Percentiles rank a stretch among this genome's conserved stretches.
These are phyloP conservation scores for Neofelis nebulosa DNA, from an alignment of 2,113 vertebrate species.

Conservation along the genomic window DNA sequence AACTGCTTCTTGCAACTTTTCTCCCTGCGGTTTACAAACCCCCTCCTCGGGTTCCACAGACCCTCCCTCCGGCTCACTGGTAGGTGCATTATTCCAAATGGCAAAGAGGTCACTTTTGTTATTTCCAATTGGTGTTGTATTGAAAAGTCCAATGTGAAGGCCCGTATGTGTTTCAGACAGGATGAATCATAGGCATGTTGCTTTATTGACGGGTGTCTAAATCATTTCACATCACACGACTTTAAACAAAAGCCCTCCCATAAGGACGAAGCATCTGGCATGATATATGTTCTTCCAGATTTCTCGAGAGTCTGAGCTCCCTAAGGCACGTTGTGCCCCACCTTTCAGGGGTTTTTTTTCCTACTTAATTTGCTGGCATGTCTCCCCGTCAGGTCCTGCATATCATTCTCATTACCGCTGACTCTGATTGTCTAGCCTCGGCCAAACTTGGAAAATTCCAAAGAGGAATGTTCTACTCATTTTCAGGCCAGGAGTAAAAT, in stretches of 20 bases:
- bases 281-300: not conserved
- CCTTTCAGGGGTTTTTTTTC: not conserved
- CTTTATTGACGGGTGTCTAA: constrained; percentile 23
- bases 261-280: constrained; percentile 29
- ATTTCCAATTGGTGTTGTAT: not conserved
- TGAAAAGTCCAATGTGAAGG: constrained; percentile 38
- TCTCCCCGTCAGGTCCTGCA: not conserved
- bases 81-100: not conserved
- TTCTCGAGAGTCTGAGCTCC: not conserved
- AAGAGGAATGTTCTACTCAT: not conserved
- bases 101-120: not conserved
- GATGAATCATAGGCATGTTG: not conserved
- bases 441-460: constrained; percentile 56
- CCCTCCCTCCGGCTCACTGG: not conserved
- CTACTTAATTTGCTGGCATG: not conserved
- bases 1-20: not conserved
- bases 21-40: not conserved
- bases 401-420: constrained; percentile 38
- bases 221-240: not conserved
- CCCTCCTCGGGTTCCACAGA: not conserved
- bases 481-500: constrained; percentile 44
- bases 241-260: constrained; percentile 24
- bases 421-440: constrained; percentile 49
- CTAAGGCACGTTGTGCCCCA: not conserved
- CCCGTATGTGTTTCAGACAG: not conserved